Base-by-base conservation (phyloP, 2,797 vertebrate species). In the Triplophysa yarkandensis region DNA sequence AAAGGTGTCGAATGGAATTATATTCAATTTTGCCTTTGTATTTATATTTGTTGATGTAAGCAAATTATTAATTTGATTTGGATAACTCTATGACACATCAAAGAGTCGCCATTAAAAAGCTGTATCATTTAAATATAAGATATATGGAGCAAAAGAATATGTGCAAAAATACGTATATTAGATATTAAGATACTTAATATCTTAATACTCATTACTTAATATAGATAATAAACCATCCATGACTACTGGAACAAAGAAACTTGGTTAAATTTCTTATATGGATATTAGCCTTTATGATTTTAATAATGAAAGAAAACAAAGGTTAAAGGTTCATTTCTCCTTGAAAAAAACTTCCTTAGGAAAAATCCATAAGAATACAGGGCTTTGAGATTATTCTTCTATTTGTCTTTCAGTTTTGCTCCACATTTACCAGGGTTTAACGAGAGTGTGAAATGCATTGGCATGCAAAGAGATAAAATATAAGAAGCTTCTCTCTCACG, bases 401-500 rank as follows among this genome's bases (percentile, higher is more conserved):
- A 27, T 76, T 82, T 64, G 34, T 3, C 36, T 76, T 80, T 81
- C 71, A 67, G 10, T 55, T 55, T 89, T 87, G 86, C 85, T 83
- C 55, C 72, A 14, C 84, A 86, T 90, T 89, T 90, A 87, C 87
- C 76, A 21, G 85, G 77, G 67, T 80, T 81, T 88, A 81, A 80
- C 77, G 83, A 80, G 79, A 77, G 78, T 86, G 88, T 84, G 80
- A 86, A 88, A 89, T 87, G 84, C 87, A 83, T 87, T 89, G 87
- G 88, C 90, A 92, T 92, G 90, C 83, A 78, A 83, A 78, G 50
- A 84, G 81, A 86, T 89, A 17, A 58, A n/a, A 85, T 55, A 89
- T 92, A 91, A 85, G 86, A 88, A 85, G 86, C 82, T 85, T 88
- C 87, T 85, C 90, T 86, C 82, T 88, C 83, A 75, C 77, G 74